These are phyloP conservation scores for Chionis minor DNA, from an alignment of 2,113 vertebrate species.

Conservation along the genomic window DNA sequence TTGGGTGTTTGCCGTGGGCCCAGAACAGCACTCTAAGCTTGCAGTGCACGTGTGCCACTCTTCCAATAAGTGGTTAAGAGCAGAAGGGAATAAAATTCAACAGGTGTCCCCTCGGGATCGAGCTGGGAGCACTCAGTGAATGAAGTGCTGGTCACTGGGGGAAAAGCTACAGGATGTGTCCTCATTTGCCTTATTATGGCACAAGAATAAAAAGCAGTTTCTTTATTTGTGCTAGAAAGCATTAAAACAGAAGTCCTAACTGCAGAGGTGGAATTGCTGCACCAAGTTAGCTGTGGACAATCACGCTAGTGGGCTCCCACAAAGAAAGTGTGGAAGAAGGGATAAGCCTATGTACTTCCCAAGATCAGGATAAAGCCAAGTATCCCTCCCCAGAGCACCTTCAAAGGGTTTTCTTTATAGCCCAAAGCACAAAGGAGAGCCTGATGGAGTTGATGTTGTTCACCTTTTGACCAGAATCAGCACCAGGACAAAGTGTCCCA, in stretches of 20 bases:
- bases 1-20: rapidly evolving
- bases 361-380: neutral
- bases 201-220: neutral
- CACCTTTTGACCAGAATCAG: neutral
- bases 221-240: neutral
- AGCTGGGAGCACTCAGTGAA: neutral
- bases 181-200: neutral
- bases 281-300: neutral
- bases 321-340: neutral
- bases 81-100: neutral
- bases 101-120: neutral
- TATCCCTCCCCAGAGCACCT: neutral
- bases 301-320: neutral
- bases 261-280: neutral
- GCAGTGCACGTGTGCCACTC: neutral
- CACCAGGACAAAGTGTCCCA: neutral
- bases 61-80: neutral
- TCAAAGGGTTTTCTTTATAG: neutral
- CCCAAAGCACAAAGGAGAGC: neutral
- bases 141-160: neutral
- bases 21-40: neutral
- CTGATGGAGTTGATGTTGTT: neutral
- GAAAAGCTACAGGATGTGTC: neutral
- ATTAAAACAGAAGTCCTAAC: neutral
- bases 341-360: neutral